A percentile compares a stretch with the other conserved stretches of the same genome.
phyloP scores from a whole-genome alignment of 2,888 invertebrate species.

The Erannis defoliaria region DNA sequence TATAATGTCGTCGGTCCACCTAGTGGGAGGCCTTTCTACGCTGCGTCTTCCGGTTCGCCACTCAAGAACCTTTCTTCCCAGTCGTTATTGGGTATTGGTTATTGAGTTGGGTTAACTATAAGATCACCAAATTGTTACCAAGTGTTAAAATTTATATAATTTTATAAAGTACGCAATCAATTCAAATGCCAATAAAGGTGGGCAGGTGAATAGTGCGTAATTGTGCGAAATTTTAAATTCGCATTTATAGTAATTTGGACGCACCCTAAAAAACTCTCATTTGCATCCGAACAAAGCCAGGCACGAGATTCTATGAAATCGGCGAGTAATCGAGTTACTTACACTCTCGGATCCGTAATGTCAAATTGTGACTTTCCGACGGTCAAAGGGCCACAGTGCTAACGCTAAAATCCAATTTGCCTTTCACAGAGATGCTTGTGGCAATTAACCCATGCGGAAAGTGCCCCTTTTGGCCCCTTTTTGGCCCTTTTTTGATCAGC shows the following conservation, averaged over 20 bases:
- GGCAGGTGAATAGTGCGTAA: no score
- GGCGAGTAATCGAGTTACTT: conserved; percentile 77
- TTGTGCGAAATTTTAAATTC: neutral
- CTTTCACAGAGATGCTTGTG: conserved; percentile 75
- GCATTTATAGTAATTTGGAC: neutral
- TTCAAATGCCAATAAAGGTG: no score
- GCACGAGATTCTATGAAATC: conserved; percentile 67
- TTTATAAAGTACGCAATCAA: no score
- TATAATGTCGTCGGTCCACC: no score
- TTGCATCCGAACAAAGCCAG: conserved; percentile 45
- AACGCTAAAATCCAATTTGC: conserved; percentile 81
- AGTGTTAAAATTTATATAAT: no score
- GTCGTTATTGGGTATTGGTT: no score
- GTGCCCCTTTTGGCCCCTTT: conserved; percentile 60
- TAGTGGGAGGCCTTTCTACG: no score
- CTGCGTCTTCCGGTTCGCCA: no score
- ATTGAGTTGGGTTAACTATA: no score
- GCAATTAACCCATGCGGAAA: conserved; percentile 83
- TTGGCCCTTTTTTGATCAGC: conserved; percentile 60
- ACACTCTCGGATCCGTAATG: conserved; percentile 68
- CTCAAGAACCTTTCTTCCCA: no score
- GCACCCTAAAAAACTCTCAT: conserved; percentile 31
- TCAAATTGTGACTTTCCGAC: conserved; percentile 74
- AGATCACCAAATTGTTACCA: no score
- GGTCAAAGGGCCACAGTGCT: conserved; percentile 74